Evolutionary conservation across 2,113 vertebrate species (phyloP), one percentile per base, ranked within the genome.

Genomic region (Dipodomys ordii): DNA sequence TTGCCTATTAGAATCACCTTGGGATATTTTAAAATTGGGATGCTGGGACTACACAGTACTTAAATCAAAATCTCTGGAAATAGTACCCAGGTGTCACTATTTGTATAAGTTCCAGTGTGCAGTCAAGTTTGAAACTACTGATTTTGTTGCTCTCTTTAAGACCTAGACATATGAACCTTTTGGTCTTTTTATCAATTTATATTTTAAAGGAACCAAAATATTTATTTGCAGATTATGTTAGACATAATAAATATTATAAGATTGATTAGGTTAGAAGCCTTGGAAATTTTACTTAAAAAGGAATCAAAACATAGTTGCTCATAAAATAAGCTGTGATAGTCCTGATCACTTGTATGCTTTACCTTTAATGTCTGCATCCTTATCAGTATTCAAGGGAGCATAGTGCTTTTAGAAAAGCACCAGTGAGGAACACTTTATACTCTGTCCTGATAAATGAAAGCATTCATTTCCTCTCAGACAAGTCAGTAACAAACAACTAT

Each of bases 401-500:
- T 30, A 83, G 85, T 60, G 49, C 85, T 95, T 95, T 96, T 92
- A 85, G 91, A 96, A 95, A 94, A 77, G 92, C 74, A 93, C 65
- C 89, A 94, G 85, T 73, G 72, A 96, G 39, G 71, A 97, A 92
- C 85, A 93, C 80, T 97, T 96, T 93, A 92, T 93, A 83, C 79
- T 86, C 88, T 95, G 79, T 93, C 67, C 83, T 94, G 90, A 97
- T 88, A 96, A 97, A 97, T 96, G 85, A 83, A 94, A 96, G 65
- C 76, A 74, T 96, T 95, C 82, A 93, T 95, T 95, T 96, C 85
- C 88, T 95, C 74, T 95, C 92, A 92, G 83, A 95, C 85, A 94
- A 94, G 85, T 93, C 85, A 96, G 85, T 93, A 93, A 95, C 94
- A 97, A 95, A 95, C 85, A 96, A 89, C 88, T 96, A 92, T 96